Percentiles rank a stretch among this genome's conserved stretches.
Evolutionary conservation across 2,888 invertebrate species (phyloP).

Genomic region (Camptogramma bilineatum): DNA sequence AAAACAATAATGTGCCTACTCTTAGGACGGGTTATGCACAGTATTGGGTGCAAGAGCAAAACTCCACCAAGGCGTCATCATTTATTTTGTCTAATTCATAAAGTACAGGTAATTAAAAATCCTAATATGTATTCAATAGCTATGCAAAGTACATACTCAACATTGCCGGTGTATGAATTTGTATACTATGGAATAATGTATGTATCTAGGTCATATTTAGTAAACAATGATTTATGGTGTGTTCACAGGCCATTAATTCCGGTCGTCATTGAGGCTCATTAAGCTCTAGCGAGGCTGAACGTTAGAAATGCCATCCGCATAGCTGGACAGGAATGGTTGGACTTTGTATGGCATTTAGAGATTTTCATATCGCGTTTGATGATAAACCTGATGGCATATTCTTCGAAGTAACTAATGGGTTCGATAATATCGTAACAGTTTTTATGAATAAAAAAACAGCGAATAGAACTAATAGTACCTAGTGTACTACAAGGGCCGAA

Average conservation of each 20-base stretch:
- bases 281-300: slow-evolving; percentile 28
- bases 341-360: slow-evolving; percentile 22
- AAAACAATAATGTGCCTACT: too few relatives aligned
- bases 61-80: too few relatives aligned
- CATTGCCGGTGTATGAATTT: slow-evolving; percentile 13
- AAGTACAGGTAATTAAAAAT: too few relatives aligned
- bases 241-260: slow-evolving; percentile 30
- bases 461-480: background rate
- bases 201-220: slow-evolving; percentile 34
- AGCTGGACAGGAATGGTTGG: slow-evolving; percentile 22
- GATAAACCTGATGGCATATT: slow-evolving; percentile 7
- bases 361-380: slow-evolving; percentile 22
- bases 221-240: slow-evolving; percentile 33
- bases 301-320: slow-evolving; percentile 35
- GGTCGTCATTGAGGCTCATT: slow-evolving; percentile 33
- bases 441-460: background rate
- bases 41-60: too few relatives aligned
- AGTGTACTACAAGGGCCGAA: slow-evolving; percentile 15
- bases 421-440: background rate
- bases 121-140: slow-evolving; percentile 14
- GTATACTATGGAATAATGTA: slow-evolving; percentile 17
- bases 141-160: background rate
- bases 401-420: background rate
- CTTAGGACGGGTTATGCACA: too few relatives aligned
- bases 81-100: too few relatives aligned